A percentile compares a stretch with the other conserved stretches of the same genome.
Evolutionary conservation across 2,797 vertebrate genomes (phyloP).

Genomic region (Falco novaeseelandiae): DNA sequence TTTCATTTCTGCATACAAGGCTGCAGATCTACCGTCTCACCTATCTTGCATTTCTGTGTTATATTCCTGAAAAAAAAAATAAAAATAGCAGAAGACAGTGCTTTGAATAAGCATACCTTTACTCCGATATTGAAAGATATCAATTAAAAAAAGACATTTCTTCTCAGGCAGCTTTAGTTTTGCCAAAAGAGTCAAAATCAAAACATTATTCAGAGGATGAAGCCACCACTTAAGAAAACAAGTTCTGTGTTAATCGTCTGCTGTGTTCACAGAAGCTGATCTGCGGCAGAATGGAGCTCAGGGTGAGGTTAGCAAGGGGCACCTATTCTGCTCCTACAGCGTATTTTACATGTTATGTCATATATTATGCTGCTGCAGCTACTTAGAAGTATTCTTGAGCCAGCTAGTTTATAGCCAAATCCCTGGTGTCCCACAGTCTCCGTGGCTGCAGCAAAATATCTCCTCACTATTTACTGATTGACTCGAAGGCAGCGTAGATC

Average conservation of each 20-base stretch:
- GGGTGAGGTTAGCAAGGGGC: neutral
- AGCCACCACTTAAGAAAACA: neutral
- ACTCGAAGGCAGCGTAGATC: neutral
- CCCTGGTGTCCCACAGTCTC: neutral
- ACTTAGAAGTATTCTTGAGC: neutral
- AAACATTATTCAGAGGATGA: neutral
- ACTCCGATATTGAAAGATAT: neutral
- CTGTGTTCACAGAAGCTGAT: neutral
- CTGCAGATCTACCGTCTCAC: neutral
- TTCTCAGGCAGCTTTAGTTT: neutral
- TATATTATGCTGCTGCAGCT: neutral
- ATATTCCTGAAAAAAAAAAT: neutral
- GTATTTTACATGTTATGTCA: neutral
- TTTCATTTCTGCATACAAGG: neutral
- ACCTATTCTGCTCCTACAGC: neutral
- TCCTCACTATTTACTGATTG: neutral
- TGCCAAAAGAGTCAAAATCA: neutral
- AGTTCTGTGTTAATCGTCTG: neutral
- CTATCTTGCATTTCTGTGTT: neutral
- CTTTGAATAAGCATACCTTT: neutral
- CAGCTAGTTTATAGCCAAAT: neutral
- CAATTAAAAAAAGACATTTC: neutral
- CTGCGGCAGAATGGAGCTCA: neutral
- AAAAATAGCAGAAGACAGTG: neutral
- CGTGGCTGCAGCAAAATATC: neutral